Evolutionary conservation across 1,140 invertebrate genomes (phyloP).

Genomic region (Hylaeus anthracinus): DNA sequence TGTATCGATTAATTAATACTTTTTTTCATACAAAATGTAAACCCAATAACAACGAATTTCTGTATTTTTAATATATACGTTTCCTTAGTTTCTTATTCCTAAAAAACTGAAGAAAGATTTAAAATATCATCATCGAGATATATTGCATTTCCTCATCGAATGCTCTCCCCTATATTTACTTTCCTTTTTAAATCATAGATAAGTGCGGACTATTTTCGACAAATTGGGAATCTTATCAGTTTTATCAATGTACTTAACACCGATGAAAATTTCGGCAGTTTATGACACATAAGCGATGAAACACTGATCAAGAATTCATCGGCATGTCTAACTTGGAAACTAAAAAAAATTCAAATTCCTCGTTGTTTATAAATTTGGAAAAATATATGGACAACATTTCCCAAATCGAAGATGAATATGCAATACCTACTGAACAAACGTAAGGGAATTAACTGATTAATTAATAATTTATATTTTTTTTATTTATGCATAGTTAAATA

Average conservation of each 20-base stretch:
- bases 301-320: background rate
- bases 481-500: background rate
- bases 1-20: background rate
- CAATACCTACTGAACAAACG: constrained; percentile 4
- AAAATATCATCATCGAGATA: background rate
- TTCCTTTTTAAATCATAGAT: background rate
- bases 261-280: constrained; percentile 32
- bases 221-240: constrained; percentile 39
- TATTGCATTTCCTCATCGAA: background rate
- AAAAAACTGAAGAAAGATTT: background rate
- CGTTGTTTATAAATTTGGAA: background rate
- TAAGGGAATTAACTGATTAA: constrained; percentile 4
- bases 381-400: background rate
- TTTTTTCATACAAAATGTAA: no score
- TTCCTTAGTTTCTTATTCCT: background rate
- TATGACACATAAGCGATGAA: background rate
- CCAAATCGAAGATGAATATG: background rate
- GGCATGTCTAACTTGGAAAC: background rate
- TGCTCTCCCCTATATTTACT: background rate
- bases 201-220: background rate
- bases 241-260: constrained; percentile 24
- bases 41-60: background rate
- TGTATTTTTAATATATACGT: background rate
- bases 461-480: background rate
- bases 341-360: background rate